Evolutionary conservation across 2,113 vertebrate genomes (phyloP), one percentile per base, ranked within the genome.

Genomic region (Calidris pygmaea): DNA sequence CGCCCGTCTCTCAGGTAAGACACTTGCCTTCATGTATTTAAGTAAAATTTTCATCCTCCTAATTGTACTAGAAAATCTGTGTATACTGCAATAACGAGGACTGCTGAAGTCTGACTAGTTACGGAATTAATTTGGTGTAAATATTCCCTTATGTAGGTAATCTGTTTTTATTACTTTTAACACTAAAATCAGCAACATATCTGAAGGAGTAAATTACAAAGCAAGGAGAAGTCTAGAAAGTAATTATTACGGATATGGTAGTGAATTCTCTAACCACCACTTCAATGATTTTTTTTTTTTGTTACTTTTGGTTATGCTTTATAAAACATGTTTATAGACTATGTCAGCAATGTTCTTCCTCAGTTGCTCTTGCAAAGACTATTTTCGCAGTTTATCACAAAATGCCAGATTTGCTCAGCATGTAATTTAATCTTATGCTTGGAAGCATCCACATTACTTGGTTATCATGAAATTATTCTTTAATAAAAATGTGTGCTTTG

Each of bases 351-450:
- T 72, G 75, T 93, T 89, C 94, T 93, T 94, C 93, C 93, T 85
- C 79, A 68, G 81, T 89, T 77, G 58, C 94, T 59, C 45, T 86
- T 94, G 96, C 93, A 92, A 94, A 95, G 90, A 71, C 95, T 71
- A 41, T 91, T 94, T 96, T 95, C 30, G 4, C 93, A 89, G 95
- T 97, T 97, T 97, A 98, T 98, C 98, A 97, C 97, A 73, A 96
- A 96, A 94, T 78, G 96, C 96, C 98, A 97, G 94, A 92, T 98
- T 96, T 97, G 94, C 96, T 97, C 96, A 95, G 97, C 96, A 96
- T 94, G 94, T 97, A 96, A 98, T 97, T 97, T 96, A 97, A 97
- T 98, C 98, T 96, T 97, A 93, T 97, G 96, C 97, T 96, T 96
- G 96, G 97, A 96, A 97, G 96, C 96, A 76, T 95, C 95, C 93